Evolutionary conservation across 2,888 invertebrate genomes (phyloP).

Genomic region (Dicyrtomina minuta): DNA sequence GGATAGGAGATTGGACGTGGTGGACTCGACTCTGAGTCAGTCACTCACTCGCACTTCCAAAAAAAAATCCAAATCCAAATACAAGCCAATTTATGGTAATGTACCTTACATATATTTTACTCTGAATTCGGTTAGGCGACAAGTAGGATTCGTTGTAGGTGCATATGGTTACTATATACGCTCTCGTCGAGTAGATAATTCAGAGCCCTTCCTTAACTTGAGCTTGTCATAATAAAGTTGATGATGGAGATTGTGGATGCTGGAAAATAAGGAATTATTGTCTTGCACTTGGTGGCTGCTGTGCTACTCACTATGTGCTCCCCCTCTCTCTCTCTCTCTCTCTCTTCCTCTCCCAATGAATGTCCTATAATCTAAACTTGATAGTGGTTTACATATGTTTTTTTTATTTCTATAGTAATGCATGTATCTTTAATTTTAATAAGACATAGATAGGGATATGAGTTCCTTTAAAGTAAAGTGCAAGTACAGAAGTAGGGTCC

Average conservation of each 20-base stretch:
- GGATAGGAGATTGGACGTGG: too few relatives aligned
- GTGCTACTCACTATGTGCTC: too few relatives aligned
- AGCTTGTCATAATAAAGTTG: too few relatives aligned
- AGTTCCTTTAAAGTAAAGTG: too few relatives aligned
- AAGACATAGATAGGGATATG: too few relatives aligned
- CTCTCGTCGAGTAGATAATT: not conserved
- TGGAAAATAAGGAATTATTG: not conserved
- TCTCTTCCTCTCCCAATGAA: not conserved
- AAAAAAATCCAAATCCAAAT: not conserved
- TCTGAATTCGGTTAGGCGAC: conserved; percentile 22
- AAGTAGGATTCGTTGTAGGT: conserved; percentile 6
- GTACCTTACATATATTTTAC: conserved; percentile 2
- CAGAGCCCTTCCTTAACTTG: not conserved
- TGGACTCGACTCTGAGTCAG: too few relatives aligned
- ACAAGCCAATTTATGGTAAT: too few relatives aligned
- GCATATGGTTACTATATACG: not conserved
- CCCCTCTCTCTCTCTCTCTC: not conserved
- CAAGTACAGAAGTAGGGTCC: too few relatives aligned
- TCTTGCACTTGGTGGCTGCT: not conserved
- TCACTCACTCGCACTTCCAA: conserved; percentile 1
- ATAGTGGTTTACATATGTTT: too few relatives aligned
- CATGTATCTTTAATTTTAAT: too few relatives aligned
- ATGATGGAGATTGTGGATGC: not conserved
- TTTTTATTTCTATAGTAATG: too few relatives aligned
- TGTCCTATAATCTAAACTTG: not conserved